Evolutionary conservation across 2,888 invertebrate genomes (phyloP).

Genomic region (Petrolisthes cinctipes): DNA sequence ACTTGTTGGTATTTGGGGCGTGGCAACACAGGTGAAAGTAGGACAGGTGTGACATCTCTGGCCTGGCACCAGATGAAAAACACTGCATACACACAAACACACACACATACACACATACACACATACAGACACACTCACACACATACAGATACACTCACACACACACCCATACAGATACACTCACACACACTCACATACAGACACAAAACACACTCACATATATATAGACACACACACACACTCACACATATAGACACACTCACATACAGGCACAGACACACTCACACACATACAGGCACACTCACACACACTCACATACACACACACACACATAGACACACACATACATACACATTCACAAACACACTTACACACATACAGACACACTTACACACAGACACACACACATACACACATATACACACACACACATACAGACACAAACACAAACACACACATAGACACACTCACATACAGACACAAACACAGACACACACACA

Average conservation of each 20-base stretch:
- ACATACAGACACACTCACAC: background rate
- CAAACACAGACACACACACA: background rate
- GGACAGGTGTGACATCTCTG: too few species aligned
- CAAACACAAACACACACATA: background rate
- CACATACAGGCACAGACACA: background rate
- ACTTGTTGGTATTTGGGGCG: background rate
- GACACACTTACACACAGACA: background rate
- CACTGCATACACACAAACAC: background rate
- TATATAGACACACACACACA: background rate
- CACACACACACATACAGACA: background rate
- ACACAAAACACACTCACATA: constrained; percentile 6
- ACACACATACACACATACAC: constrained; percentile 13
- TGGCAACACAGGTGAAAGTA: background rate
- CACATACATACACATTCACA: background rate
- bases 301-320: constrained; percentile 2
- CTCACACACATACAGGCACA: background rate
- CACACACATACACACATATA: background rate
- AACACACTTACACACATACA: background rate
- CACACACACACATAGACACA: background rate
- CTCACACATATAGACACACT: background rate
- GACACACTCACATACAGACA: background rate
- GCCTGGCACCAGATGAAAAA: background rate
- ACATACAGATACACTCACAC: background rate
- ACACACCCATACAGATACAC: background rate
- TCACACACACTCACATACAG: background rate